These are phyloP conservation scores for Paracanthobrama guichenoti DNA, from an alignment of 2,113 vertebrate genomes.

Conservation along the genomic window DNA sequence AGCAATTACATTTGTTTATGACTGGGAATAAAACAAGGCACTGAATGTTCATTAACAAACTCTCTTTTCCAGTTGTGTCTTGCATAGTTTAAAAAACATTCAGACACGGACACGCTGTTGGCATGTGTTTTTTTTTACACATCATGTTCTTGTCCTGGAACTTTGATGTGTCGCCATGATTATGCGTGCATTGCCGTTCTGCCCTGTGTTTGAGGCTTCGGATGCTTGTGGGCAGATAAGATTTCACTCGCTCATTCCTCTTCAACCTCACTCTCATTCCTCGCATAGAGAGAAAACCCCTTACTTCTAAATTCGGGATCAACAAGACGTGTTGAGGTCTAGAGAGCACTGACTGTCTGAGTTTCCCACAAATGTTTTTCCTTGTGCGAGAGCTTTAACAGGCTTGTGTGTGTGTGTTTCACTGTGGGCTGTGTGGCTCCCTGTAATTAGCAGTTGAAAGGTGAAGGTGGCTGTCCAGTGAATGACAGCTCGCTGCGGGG, in stretches of 20 bases:
- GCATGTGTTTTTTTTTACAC: too few relatives aligned
- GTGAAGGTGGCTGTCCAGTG: conserved; percentile 67
- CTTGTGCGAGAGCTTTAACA: conserved; percentile 64
- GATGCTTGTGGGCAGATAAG: conserved; percentile 61
- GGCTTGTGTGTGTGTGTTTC: conserved; percentile 46
- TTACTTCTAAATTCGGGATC: background rate
- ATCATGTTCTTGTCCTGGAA: conserved; percentile 17
- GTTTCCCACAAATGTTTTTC: conserved; percentile 71
- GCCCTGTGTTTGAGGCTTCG: conserved; percentile 4
- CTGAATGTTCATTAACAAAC: background rate
- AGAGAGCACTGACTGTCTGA: background rate
- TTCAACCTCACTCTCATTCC: conserved; percentile 41
- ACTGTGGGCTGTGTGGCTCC: conserved; percentile 59
- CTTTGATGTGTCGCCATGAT: conserved; percentile 40
- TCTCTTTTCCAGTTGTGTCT: background rate
- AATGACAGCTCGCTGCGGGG: conserved; percentile 72
- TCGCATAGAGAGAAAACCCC: background rate
- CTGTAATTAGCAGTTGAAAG: conserved; percentile 81
- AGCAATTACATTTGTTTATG: background rate
- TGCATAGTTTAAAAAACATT: background rate
- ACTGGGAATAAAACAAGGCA: background rate
- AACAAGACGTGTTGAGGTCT: background rate
- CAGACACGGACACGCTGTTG: background rate
- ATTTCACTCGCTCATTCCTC: conserved; percentile 71
- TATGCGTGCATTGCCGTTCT: too few relatives aligned